These are phyloP conservation scores for Drosophila austrosaltans DNA, from an alignment of 2,888 invertebrate genomes.

Conservation along the genomic window DNA sequence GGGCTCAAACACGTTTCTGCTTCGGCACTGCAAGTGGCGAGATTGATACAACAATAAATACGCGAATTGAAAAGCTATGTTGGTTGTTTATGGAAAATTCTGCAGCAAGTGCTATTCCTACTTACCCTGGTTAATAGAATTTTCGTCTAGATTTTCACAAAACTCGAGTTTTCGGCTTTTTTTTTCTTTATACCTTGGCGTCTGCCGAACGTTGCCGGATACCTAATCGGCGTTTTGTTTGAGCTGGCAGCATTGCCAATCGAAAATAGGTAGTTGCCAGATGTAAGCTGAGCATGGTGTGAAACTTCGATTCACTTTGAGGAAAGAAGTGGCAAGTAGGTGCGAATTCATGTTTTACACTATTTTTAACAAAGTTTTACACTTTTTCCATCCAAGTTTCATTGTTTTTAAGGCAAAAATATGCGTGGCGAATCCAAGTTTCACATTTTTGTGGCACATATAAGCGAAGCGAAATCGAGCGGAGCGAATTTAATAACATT, in stretches of 20 bases:
- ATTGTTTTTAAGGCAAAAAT: no score
- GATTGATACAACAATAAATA: background rate
- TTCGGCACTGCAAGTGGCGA: slow-evolving; percentile 13
- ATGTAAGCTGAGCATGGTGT: no score
- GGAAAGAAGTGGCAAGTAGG: no score
- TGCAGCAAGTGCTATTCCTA: background rate
- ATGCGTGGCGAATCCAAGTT: no score
- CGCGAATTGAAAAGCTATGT: background rate
- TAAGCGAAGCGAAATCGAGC: no score
- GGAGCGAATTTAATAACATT: no score
- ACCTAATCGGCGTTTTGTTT: background rate
- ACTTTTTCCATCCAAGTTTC: no score
- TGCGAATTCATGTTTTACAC: no score
- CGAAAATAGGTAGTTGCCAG: no score
- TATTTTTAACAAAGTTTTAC: no score
- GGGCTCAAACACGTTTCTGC: slow-evolving; percentile 22
- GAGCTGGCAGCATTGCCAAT: slow-evolving; percentile 39
- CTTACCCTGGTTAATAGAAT: slow-evolving; percentile 42
- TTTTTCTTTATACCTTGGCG: slow-evolving; percentile 65
- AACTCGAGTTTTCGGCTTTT: slow-evolving; percentile 32
- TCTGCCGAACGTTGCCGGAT: slow-evolving; percentile 58
- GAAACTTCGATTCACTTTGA: no score
- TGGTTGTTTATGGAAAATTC: background rate
- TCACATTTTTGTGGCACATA: no score
- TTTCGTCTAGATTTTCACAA: slow-evolving; percentile 37